These are phyloP conservation scores for Zaprionus tsacasi DNA, from an alignment of 1,140 invertebrate genomes.

Conservation along the genomic window DNA sequence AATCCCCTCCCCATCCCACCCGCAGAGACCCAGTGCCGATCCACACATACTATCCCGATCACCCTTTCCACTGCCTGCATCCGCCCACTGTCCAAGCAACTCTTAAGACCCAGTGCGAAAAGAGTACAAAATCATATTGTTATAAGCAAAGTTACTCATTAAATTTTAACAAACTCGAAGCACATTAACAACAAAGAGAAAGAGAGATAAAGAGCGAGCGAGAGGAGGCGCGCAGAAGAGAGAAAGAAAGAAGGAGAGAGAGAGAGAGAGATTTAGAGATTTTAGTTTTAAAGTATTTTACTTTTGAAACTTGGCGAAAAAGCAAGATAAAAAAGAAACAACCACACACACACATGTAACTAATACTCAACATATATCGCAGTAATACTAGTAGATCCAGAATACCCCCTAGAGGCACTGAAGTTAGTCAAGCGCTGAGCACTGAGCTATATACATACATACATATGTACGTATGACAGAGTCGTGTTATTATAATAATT, in stretches of 20 bases:
- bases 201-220: not conserved
- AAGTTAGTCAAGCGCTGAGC: conserved; percentile 22
- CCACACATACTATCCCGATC: too few species aligned
- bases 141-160: conserved; percentile 42
- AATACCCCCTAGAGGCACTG: conserved; percentile 4
- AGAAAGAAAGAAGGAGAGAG: conserved; percentile 1
- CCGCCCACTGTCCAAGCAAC: not conserved
- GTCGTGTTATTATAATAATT: not conserved
- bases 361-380: conserved; percentile 14
- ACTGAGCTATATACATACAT: conserved; percentile 25
- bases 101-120: conserved; percentile 37
- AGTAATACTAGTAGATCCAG: not conserved
- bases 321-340: not conserved
- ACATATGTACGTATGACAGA: not conserved
- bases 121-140: conserved; percentile 48
- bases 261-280: conserved; percentile 26
- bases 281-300: conserved; percentile 23
- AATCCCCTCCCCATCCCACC: too few species aligned
- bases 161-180: conserved; percentile 32
- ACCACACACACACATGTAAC: not conserved
- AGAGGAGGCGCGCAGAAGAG: not conserved
- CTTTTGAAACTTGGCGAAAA: not conserved
- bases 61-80: not conserved
- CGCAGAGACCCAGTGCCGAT: too few species aligned
- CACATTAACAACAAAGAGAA: not conserved